These are phyloP conservation scores for Cryptotermes secundus DNA, from an alignment of 1,140 invertebrate species.

Conservation along the genomic window DNA sequence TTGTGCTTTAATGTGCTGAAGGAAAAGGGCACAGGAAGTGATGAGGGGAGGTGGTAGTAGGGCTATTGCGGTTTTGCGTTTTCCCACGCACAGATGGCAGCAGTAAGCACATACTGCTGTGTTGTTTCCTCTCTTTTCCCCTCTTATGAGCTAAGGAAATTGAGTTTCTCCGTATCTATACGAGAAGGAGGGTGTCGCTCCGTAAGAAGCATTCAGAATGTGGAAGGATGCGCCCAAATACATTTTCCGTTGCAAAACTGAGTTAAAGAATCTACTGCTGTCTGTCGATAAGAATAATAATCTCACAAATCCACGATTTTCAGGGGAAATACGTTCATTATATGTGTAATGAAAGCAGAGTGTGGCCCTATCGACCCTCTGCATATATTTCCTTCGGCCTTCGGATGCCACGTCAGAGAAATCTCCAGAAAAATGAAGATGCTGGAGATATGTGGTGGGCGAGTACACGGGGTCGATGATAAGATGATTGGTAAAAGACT, in stretches of 20 bases:
- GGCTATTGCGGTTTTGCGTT: not conserved
- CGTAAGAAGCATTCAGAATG: not conserved
- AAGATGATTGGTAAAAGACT: too few relatives aligned
- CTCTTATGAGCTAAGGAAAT: not conserved
- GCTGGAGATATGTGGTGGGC: too few relatives aligned
- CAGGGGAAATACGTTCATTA: not conserved
- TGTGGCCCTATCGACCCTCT: too few relatives aligned
- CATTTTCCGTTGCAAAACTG: not conserved
- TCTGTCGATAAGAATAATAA: not conserved
- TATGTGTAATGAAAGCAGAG: too few relatives aligned
- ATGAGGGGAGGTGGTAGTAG: too few relatives aligned
- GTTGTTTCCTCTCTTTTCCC: not conserved
- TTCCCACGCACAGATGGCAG: slow-evolving; percentile 10
- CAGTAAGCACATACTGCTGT: not conserved
- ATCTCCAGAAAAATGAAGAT: too few relatives aligned
- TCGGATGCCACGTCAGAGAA: too few relatives aligned
- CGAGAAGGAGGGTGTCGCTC: not conserved
- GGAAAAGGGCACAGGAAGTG: not conserved
- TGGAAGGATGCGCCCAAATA: not conserved
- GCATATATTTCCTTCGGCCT: too few relatives aligned
- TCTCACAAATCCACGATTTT: not conserved
- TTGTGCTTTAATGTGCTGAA: slow-evolving; percentile 1
- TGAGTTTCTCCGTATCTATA: not conserved
- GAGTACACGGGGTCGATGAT: too few relatives aligned
- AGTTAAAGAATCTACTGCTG: not conserved